These are phyloP conservation scores for Megaceryle torquata DNA, from an alignment of 2,113 vertebrate genomes.

Conservation along the genomic window DNA sequence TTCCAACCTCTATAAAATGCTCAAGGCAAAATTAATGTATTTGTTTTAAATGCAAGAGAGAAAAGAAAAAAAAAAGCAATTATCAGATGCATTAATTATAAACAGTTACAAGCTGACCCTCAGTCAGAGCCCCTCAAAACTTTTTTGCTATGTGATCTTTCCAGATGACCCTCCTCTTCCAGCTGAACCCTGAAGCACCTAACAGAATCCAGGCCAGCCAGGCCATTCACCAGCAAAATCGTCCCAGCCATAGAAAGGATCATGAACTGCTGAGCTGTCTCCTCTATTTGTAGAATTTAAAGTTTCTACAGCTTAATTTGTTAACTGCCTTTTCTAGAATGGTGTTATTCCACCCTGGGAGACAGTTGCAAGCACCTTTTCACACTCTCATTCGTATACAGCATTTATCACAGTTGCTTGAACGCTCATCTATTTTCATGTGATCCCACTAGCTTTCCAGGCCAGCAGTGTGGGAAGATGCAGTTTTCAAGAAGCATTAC, in stretches of 20 bases:
- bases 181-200: not conserved
- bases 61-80: not conserved
- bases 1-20: constrained; percentile 18
- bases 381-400: not conserved
- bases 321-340: not conserved
- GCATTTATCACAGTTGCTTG: not conserved
- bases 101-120: constrained; percentile 4
- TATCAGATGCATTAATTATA: not conserved
- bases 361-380: constrained; percentile 1
- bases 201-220: not conserved
- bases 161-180: not conserved
- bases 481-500: constrained; percentile 13
- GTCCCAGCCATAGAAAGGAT: not conserved
- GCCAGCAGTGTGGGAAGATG: constrained; percentile 16
- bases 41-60: not conserved
- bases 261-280: not conserved
- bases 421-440: not conserved
- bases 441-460: constrained; percentile 24
- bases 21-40: not conserved
- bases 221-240: not conserved
- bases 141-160: not conserved
- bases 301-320: not conserved
- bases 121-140: not conserved
- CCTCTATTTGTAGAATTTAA: not conserved
- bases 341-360: not conserved